Evolutionary conservation across 2,113 vertebrate genomes (phyloP), one percentile per base, ranked within the genome.

Genomic region (Phalacrocorax brasilianus): DNA sequence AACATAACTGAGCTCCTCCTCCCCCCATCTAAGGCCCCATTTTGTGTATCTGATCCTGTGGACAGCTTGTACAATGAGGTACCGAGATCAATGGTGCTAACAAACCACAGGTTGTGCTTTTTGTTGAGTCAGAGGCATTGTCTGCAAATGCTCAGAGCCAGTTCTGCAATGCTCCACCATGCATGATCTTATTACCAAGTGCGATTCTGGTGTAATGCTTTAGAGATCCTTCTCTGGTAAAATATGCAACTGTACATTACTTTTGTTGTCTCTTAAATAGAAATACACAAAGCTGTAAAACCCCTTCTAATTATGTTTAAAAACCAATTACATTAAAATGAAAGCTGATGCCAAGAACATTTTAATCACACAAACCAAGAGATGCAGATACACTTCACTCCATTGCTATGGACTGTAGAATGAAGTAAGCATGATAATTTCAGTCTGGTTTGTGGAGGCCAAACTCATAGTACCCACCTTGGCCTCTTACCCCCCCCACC

Each of bases 231-330:
- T 79, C 55, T 72, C 66, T 58, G 16, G n/a, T 79, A 45, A 89
- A 89, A 62, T 63, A 47, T 9, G 59, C 65, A 68, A 66, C 77
- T 27, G 32, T 35, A 87, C 62, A 28, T 95, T 95, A 82, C 66
- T 95, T 95, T 94, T 93, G 94, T 95, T 95, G 89, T 93, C 81
- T 85, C 53, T 95, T 78, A 92, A 89, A 92, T 17, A 95, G 75
- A 89, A 85, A 94, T 91, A 96, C 87, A 94, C 87, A 96, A 96
- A 96, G 70, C 93, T 95, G 93, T 95, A 95, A 92, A 93, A 95
- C 30, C 23, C 63, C 30, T 92, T 93, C 80, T 95, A 94, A 96
- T 95, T 94, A 92, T 78, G 70, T 93, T 92, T 93, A 30, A 92
- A 97, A 96, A 2, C n/a, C 66, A 85, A 85, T 96, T 89, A 62